Base-by-base conservation (phyloP, 2,797 vertebrate species). In the Rhinophrynus dorsalis region DNA sequence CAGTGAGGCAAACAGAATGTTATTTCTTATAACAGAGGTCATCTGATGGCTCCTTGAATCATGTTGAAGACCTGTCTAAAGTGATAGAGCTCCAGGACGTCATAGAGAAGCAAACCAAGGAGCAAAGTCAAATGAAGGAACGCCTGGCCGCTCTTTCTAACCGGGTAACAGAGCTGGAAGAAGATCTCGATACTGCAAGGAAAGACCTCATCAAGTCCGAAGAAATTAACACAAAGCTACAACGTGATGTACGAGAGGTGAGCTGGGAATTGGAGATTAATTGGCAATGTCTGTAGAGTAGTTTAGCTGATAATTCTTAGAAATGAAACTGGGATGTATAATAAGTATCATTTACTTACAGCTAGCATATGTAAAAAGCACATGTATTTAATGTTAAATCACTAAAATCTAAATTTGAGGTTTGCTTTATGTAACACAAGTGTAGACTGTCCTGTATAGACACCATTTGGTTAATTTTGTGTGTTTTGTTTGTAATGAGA, bases 201-300 rank as follows among this genome's bases (percentile, higher is more conserved):
- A 98, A 97, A 76, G 97, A 99, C 78, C 90, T 98, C 64, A 96
- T 98, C 78, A 97, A 93, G 80, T 97, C 95, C 0, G 96, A 98
- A 67, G 96, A 98, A 77, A 79, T 90, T 81, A 99, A 95, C 84
- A 97, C 93, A 0, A 92, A 95, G 27, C 78, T 97, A 29, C 96
- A 98, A 83, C 92, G 97, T 38, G 97, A 99, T 52, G 88, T 97
- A 18, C 89, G 96, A 68, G 96, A 98, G 88, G 96, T 98, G 69
- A 87, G 90, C 50, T 0, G 1, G 40, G 7, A 38, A 35, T 35
- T 30, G 9, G 9, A 9, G 9, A n/a, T n/a, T n/a, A n/a, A n/a
- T n/a, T n/a, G n/a, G n/a, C n/a, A n/a, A n/a, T n/a, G n/a, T n/a
- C n/a, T n/a, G n/a, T n/a, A n/a, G n/a, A n/a, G n/a, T n/a, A n/a